Percentiles rank a stretch among this genome's conserved stretches.
These are phyloP conservation scores for Prunella himalayana DNA, from an alignment of 2,113 vertebrate species.

Conservation along the genomic window DNA sequence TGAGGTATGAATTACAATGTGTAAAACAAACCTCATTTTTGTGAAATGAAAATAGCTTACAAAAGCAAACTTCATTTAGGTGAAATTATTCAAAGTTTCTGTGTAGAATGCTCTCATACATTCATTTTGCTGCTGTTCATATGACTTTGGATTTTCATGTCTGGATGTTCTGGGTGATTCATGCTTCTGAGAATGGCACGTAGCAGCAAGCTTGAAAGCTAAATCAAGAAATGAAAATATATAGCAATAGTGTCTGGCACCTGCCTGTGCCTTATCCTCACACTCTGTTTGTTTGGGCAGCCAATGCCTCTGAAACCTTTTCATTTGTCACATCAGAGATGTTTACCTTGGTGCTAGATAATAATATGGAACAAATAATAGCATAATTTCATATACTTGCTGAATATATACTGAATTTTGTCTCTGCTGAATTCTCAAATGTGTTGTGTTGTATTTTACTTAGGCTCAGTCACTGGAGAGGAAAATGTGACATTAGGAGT, in stretches of 20 bases:
- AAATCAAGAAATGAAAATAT: not conserved
- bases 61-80: not conserved
- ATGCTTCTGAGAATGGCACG: not conserved
- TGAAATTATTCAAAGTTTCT: not conserved
- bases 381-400: not conserved
- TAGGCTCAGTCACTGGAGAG: not conserved
- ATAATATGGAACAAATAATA: not conserved
- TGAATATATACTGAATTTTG: not conserved
- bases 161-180: conserved; percentile 13
- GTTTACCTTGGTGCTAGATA: not conserved
- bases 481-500: not conserved
- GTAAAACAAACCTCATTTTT: not conserved
- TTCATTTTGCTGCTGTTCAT: not conserved
- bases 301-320: not conserved
- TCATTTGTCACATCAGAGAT: not conserved
- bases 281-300: not conserved
- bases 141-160: not conserved
- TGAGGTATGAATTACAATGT: not conserved
- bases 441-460: not conserved
- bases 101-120: not conserved
- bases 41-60: not conserved
- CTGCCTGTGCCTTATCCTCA: not conserved
- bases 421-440: not conserved
- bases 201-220: not conserved
- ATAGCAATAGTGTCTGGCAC: not conserved